phyloP scores from a whole-genome alignment of 2,113 vertebrate genomes.

The Opisthocomus hoazin region DNA sequence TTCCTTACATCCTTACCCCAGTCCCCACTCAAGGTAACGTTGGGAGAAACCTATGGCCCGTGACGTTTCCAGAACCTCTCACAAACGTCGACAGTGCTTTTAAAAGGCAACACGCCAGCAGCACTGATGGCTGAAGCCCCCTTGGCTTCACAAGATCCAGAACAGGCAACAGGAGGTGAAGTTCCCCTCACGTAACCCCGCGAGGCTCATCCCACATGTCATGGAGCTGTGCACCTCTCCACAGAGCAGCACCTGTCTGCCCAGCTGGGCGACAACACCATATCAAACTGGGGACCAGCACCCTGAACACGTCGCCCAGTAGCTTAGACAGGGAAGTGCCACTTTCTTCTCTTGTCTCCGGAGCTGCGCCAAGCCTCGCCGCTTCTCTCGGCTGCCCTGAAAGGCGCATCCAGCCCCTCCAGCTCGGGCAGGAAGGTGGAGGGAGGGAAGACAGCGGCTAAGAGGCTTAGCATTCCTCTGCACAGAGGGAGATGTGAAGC shows the following conservation, averaged over 20 bases:
- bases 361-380: not conserved
- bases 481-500: constrained; percentile 48
- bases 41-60: not conserved
- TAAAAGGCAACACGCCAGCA: not conserved
- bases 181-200: accelerated
- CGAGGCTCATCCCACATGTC: not conserved
- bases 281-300: not conserved
- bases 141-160: not conserved
- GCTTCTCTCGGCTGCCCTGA: not conserved
- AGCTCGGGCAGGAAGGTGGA: not conserved
- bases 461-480: constrained; percentile 52
- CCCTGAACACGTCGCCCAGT: not conserved
- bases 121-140: not conserved
- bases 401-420: not conserved
- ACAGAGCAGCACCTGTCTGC: not conserved
- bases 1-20: not conserved
- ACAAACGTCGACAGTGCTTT: not conserved
- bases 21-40: too few relatives aligned
- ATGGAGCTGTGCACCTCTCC: not conserved
- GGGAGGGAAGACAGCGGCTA: not conserved
- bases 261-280: not conserved
- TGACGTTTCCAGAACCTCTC: not conserved
- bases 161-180: not conserved
- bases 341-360: not conserved
- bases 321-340: not conserved